Conservation (phyloP, 1,140 invertebrate genomes). For the Tetramorium parvispinum region DNA sequence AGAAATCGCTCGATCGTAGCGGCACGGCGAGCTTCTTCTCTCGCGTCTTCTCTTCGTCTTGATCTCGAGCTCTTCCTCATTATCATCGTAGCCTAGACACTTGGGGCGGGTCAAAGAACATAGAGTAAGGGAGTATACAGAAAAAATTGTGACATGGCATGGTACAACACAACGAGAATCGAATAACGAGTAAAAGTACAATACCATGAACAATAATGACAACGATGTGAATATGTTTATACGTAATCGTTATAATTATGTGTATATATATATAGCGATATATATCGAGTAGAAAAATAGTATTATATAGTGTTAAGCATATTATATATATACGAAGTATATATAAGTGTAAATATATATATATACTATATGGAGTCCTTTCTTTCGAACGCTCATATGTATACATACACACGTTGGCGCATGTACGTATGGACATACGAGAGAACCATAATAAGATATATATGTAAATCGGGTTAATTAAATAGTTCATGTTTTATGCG, state of each 20-base stretch:
- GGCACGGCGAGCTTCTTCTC: conserved; percentile 9
- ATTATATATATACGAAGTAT: conserved; percentile 69
- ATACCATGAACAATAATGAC: conserved; percentile 76
- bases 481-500: conserved; percentile 85
- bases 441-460: conserved; percentile 69
- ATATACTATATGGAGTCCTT: conserved; percentile 62
- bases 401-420: conserved; percentile 68
- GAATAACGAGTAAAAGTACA: conserved; percentile 78
- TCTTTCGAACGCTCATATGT: conserved; percentile 63
- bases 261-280: conserved; percentile 50
- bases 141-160: conserved; percentile 74
- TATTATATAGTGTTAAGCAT: conserved; percentile 73
- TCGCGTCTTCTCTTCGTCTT: conserved; percentile 47
- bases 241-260: conserved; percentile 63
- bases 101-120: conserved; percentile 73
- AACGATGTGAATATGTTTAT: conserved; percentile 64
- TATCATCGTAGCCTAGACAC: conserved; percentile 79
- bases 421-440: conserved; percentile 67
- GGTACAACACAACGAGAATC: conserved; percentile 76
- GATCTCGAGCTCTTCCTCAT: conserved; percentile 60
- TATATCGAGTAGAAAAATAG: conserved; percentile 73
- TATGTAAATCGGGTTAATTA: conserved; percentile 80
- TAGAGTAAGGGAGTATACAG: conserved; percentile 69
- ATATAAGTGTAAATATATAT: conserved; percentile 39
- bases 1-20: conserved; percentile 83